Evolutionary conservation across 2,113 vertebrate genomes (phyloP), one percentile per base, ranked within the genome.

Genomic region (Semnornis frantzii): DNA sequence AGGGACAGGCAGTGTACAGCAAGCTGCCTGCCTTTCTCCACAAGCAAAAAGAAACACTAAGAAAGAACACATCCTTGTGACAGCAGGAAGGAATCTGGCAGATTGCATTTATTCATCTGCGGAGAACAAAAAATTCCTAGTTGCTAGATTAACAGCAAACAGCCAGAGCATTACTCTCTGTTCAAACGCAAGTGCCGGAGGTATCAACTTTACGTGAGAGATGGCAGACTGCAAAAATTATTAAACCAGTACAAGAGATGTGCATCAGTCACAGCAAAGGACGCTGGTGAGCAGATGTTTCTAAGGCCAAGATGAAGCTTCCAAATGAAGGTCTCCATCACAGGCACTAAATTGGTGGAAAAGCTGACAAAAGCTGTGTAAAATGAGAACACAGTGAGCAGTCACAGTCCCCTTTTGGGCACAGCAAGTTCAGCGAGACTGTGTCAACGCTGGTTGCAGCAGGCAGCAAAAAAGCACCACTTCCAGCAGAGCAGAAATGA

Each of bases 261-360:
- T 69, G 76, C 79, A 91, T 92, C 93, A 86, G 76, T 96, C 82
- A 77, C 1, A 69, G 91, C 9, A 37, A 85, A 91, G 91, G 84
- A 87, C 89, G 72, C 48, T 65, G 70, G 76, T 19, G 62, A 91
- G 87, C 58, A 65, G 27, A 64, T n/a, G 62, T 78, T 92, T 92
- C 75, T 85, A 58, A 87, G 65, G 69, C 62, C 44, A 81, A 91
- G 85, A 94, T 85, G 91, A 92, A 94, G 86, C 54, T 91, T 87
- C 85, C 93, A 92, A 92, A 89, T 0, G 0, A 85, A 90, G 15
- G 39, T 87, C 91, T 90, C 93, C 82, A 87, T 93, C 62, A 27
- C 58, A 95, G 89, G 82, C 86, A 94, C 75, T 92, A 80, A 95
- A 91, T 72, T 85, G 90, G 89, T 83, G 91, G 94, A 89, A 96